Evolutionary conservation across 2,888 invertebrate genomes (phyloP).

Genomic region (Sclerodermus sp.): DNA sequence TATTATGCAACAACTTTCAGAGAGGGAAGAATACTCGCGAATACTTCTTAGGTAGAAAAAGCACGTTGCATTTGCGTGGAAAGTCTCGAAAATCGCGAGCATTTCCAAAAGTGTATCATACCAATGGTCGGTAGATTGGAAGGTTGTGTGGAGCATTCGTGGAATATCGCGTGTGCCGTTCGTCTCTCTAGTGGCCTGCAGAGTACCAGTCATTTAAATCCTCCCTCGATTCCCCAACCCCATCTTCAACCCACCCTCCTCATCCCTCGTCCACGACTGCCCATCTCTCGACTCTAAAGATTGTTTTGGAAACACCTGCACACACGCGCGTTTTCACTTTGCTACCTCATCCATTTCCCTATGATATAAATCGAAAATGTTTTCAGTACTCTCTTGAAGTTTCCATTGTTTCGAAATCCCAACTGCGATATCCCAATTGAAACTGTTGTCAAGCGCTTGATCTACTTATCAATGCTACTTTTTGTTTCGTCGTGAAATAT

Average conservation of each 20-base stretch:
- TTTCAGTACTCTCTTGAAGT: too few relatives aligned
- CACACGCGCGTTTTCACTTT: neutral
- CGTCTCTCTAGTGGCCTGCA: constrained; percentile 34
- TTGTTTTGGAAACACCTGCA: neutral
- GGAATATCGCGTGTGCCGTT: constrained; percentile 4
- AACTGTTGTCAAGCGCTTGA: too few relatives aligned
- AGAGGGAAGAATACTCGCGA: too few relatives aligned
- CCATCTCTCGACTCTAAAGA: neutral
- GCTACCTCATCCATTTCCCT: neutral
- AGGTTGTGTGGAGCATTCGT: neutral
- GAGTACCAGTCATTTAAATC: constrained; percentile 30
- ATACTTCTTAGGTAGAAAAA: too few relatives aligned
- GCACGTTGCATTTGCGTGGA: too few relatives aligned
- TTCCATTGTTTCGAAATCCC: too few relatives aligned
- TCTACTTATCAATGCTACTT: too few relatives aligned
- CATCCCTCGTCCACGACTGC: neutral
- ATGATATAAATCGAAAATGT: neutral
- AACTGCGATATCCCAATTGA: too few relatives aligned
- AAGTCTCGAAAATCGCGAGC: too few relatives aligned
- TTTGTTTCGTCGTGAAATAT: too few relatives aligned
- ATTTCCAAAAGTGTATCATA: neutral
- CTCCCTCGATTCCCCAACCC: neutral
- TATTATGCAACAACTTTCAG: too few relatives aligned
- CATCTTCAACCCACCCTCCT: too few relatives aligned
- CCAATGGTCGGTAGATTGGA: neutral